phyloP scores from a whole-genome alignment of 2,113 vertebrate genomes.

The Pelecanus crispus region DNA sequence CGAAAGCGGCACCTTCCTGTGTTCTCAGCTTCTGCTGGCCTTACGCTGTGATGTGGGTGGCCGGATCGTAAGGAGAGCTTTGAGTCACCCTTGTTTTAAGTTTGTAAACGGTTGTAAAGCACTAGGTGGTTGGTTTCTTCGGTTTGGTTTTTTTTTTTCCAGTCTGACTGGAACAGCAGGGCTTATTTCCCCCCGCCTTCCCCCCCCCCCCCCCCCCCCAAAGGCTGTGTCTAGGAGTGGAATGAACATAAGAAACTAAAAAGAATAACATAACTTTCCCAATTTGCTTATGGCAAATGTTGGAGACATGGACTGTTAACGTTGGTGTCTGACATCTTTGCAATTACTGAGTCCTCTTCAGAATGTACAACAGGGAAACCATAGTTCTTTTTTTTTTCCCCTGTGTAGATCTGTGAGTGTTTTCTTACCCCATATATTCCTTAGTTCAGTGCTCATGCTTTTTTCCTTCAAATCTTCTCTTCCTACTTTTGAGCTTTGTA shows the following conservation, averaged over 20 bases:
- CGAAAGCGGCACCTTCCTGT: neutral
- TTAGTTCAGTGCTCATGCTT: neutral
- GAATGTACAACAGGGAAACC: neutral
- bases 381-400: rapidly evolving
- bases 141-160: neutral
- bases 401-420: neutral
- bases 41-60: neutral
- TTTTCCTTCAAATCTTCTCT: neutral
- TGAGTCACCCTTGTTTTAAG: neutral
- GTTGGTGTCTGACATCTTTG: neutral
- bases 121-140: neutral
- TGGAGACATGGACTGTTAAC: neutral
- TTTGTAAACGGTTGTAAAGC: neutral
- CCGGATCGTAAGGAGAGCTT: neutral
- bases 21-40: neutral
- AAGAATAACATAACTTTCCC: neutral
- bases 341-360: neutral
- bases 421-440: neutral
- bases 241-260: neutral
- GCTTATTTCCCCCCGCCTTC: neutral
- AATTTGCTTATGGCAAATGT: neutral
- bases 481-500: neutral
- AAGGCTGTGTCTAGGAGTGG: neutral
- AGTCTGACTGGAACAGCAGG: neutral
- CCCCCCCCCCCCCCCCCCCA: too few relatives aligned